Evolutionary conservation across 2,797 vertebrate genomes (phyloP), one percentile per base, ranked within the genome.

Genomic region (Falco columbarius): DNA sequence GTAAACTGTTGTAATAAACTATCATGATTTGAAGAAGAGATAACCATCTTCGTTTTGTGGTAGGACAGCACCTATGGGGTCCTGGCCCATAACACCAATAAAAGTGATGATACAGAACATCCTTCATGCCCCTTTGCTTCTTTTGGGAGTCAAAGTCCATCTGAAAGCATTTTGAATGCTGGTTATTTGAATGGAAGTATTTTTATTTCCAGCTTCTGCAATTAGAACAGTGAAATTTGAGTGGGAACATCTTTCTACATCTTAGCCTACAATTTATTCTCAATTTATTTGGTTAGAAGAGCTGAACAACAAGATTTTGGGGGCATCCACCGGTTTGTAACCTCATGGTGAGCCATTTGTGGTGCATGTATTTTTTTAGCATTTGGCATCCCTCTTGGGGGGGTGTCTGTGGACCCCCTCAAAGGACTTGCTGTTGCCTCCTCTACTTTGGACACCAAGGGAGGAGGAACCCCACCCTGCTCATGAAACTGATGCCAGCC

Each of bases 121-220:
- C 46, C 18, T 91, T 61, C 10, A 10, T 42, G 38, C 0, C 0
- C 36, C 30, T 87, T 85, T 77, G n/a, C 72, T 58, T 71, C 81
- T 88, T 95, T 75, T 40, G 42, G 79, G 89, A 85, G 65, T 18
- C 49, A 15, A 80, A 86, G 92, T 94, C 92, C 96, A 63, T 56
- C 79, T 58, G 94, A 94, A 88, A 92, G 65, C 36, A 55, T 90
- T 94, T 89, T 83, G 86, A 80, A 73, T 84, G 42, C 71, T 87
- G 55, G 56, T 92, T 90, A 77, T 82, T 96, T 92, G 86, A 94
- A 91, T 89, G 83, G 55, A 89, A 89, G 89, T 95, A 89, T 91
- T 96, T 97, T 94, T 94, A 89, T 85, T 93, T 94, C 86, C 81
- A 87, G 84, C 89, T 96, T 97, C 95, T 96, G 81, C 89, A 97